A percentile compares a stretch with the other conserved stretches of the same genome.
phyloP scores from a whole-genome alignment of 2,888 invertebrate species.

The Drosophila yooni region DNA sequence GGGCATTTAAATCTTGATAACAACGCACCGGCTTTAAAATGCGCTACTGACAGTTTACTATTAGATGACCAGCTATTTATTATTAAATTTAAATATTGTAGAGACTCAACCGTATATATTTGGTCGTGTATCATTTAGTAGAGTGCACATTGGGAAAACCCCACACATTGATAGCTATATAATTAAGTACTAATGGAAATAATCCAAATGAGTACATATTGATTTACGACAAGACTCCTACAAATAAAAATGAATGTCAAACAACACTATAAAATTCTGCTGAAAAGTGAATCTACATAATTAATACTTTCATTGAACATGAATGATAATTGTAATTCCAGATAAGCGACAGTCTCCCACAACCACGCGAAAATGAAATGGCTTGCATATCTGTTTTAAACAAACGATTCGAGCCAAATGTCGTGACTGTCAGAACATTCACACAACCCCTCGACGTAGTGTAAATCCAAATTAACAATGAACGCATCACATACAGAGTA shows the following conservation, averaged over 20 bases:
- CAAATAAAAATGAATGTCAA: background rate
- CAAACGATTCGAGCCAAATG: slow-evolving; percentile 26
- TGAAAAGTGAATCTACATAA: slow-evolving; percentile 32
- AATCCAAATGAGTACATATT: background rate
- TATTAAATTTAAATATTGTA: background rate
- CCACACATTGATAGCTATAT: slow-evolving; percentile 5
- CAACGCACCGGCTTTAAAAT: slow-evolving; percentile 8
- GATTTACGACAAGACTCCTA: slow-evolving; percentile 22
- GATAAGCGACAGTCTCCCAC: slow-evolving; percentile 39
- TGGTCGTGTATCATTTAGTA: background rate
- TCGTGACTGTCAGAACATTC: slow-evolving; percentile 54
- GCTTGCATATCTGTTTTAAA: background rate
- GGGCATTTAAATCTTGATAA: background rate
- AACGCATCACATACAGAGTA: slow-evolving; percentile 2
- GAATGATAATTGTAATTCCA: slow-evolving; percentile 47
- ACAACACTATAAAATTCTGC: slow-evolving; percentile 1
- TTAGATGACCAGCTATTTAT: background rate
- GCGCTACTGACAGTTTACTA: slow-evolving; percentile 14
- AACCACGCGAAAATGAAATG: slow-evolving; percentile 11
- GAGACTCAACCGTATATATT: background rate
- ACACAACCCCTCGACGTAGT: slow-evolving; percentile 31
- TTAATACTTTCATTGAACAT: slow-evolving; percentile 21
- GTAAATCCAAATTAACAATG: slow-evolving; percentile 23
- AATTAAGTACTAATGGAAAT: background rate
- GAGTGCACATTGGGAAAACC: slow-evolving; percentile 8